phyloP scores from a whole-genome alignment of 1,140 invertebrate genomes.

The Diachasma alloeum region DNA sequence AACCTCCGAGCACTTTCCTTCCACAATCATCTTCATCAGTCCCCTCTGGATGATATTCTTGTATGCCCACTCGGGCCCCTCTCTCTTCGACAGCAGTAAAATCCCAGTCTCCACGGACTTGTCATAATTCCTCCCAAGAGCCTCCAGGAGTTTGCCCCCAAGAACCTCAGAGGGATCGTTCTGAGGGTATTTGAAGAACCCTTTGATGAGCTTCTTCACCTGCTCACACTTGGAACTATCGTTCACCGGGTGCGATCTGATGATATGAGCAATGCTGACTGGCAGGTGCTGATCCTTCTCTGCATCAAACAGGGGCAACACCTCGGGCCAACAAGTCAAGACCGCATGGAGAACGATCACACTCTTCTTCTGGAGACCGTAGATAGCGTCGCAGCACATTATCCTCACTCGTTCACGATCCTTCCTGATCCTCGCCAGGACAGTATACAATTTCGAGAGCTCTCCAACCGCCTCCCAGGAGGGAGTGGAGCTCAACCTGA shows the following conservation, averaged over 20 bases:
- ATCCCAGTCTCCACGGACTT: slow-evolving; percentile 42
- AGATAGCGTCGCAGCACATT: slow-evolving; percentile 56
- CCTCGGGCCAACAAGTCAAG: slow-evolving; percentile 55
- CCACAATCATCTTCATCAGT: slow-evolving; percentile 51
- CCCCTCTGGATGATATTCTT: slow-evolving; percentile 47
- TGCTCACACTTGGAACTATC: slow-evolving; percentile 32
- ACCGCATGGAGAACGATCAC: slow-evolving; percentile 43
- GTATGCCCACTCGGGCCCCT: slow-evolving; percentile 46
- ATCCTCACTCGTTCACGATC: slow-evolving; percentile 55
- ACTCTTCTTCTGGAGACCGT: slow-evolving; percentile 46
- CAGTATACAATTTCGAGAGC: slow-evolving; percentile 46
- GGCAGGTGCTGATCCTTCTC: slow-evolving; percentile 45
- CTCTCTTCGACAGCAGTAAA: slow-evolving; percentile 51
- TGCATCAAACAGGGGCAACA: slow-evolving; percentile 44
- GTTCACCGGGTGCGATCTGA: slow-evolving; percentile 13
- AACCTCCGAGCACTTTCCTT: slow-evolving; percentile 36
- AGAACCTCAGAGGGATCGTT: slow-evolving; percentile 23
- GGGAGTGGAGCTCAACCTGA: slow-evolving; percentile 28
- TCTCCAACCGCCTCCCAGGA: slow-evolving; percentile 27
- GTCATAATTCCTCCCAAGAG: slow-evolving; percentile 38
- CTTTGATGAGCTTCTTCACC: slow-evolving; percentile 41
- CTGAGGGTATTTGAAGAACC: slow-evolving; percentile 49
- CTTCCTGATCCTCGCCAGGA: slow-evolving; percentile 52
- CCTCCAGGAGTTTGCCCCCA: slow-evolving; percentile 35
- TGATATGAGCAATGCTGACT: slow-evolving; percentile 46